Evolutionary conservation across 2,797 vertebrate genomes (phyloP), one percentile per base, ranked within the genome.

Genomic region (Galago senegalensis): DNA sequence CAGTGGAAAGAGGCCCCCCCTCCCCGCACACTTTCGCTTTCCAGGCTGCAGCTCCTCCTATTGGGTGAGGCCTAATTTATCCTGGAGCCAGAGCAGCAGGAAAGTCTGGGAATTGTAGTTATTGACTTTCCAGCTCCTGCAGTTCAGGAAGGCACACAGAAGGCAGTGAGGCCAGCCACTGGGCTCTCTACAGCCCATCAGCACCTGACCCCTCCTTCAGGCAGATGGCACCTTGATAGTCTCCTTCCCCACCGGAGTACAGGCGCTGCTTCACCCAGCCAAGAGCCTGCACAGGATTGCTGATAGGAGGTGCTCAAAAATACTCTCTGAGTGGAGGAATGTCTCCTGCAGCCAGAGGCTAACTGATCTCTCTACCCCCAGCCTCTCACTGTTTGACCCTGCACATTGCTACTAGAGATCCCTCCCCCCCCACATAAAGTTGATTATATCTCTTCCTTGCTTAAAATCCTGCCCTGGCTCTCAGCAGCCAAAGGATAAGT

Each of bases 21-120:
- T 34, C 34, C 34, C 37, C 1, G 0, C 34, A 34, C 2, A 12
- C 10, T 40, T 37, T 2, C 8, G 17, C n/a, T 63, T 17, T 17
- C 21, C 40, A 14, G 4, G 63, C 72, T 85, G 21, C 40, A 23
- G 34, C 29, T 14, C 1, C 13, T 0, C 27, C 53, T 16, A 6
- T 16, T 23, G 2, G 1, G 7, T 76, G 81, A 18, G 49, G 20
- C 25, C 13, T 12, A 25, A 9, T 18, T 31, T 31, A n/a, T 27
- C 43, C 34, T 34, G 3, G 29, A 16, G 1, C 12, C 6, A 21
- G 34, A 2, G 27, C 5, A 18, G 16, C 34, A 31, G 85, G 46
- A 40, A 53, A 49, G 20, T 67, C 93, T 89, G 93, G 87, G 92
- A 85, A 89, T 31, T 37, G 86, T 61, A 60, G 94, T 34, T 63